Evolutionary conservation across 2,113 vertebrate species (phyloP).

Genomic region (Manacus vitellinus): DNA sequence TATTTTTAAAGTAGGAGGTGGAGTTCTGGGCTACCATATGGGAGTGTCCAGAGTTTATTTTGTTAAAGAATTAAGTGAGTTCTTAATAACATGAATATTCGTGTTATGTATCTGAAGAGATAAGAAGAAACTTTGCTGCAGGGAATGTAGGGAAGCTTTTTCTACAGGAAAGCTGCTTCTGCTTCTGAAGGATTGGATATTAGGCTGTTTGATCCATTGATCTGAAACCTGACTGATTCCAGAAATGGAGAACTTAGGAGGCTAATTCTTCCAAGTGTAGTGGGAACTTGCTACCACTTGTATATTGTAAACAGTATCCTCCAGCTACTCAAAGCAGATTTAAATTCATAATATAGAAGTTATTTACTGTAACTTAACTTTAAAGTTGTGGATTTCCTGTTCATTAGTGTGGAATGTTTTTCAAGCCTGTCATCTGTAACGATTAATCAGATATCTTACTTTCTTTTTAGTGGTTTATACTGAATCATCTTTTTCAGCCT

Average conservation of each 20-base stretch:
- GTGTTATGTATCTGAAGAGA: neutral
- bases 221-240: neutral
- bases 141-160: neutral
- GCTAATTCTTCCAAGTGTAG: neutral
- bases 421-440: neutral
- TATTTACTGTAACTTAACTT: neutral
- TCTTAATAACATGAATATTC: neutral
- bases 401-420: constrained; percentile 5
- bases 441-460: neutral
- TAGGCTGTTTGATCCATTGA: neutral
- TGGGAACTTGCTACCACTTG: neutral
- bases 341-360: neutral
- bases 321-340: neutral
- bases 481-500: constrained; percentile 18
- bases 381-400: neutral
- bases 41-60: neutral
- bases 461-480: neutral
- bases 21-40: neutral
- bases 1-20: neutral
- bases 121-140: neutral
- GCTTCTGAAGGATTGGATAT: neutral
- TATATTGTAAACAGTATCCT: neutral
- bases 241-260: neutral
- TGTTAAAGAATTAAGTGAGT: neutral
- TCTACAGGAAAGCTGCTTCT: neutral